Evolutionary conservation across 1,140 invertebrate genomes (phyloP).

Genomic region (Hypsibius dujardini): DNA sequence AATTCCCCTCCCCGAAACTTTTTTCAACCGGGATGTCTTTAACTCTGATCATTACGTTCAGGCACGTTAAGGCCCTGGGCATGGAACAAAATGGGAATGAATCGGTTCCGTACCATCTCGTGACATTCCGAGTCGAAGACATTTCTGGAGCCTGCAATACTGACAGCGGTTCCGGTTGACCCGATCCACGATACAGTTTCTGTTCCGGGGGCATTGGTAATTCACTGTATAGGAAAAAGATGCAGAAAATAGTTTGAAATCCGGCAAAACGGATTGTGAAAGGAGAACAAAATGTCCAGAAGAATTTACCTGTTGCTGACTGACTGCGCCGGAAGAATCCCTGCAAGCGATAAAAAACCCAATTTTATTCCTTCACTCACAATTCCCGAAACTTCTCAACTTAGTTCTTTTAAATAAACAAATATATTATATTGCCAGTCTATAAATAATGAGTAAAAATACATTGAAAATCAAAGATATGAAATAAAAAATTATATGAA

Average conservation of each 20-base stretch:
- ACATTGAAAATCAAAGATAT: too few species aligned
- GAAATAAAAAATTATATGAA: too few species aligned
- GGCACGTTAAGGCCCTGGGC: conserved; percentile 15
- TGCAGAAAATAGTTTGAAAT: conserved; percentile 18
- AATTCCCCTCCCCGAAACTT: conserved; percentile 19
- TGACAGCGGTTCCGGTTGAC: conserved; percentile 97
- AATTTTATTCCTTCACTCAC: too few species aligned
- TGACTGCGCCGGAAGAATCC: conserved; percentile 95
- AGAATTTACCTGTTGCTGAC: conserved; percentile 47
- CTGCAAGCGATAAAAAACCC: conserved; percentile 37
- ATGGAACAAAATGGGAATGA: conserved; percentile 3
- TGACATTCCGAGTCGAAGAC: conserved; percentile 93
- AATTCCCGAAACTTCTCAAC: too few species aligned
- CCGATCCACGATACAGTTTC: conserved; percentile 91
- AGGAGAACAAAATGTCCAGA: too few species aligned
- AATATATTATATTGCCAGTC: too few species aligned
- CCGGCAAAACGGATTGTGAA: background rate
- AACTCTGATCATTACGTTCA: too few species aligned
- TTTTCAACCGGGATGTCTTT: too few species aligned
- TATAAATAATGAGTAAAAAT: too few species aligned
- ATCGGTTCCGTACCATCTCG: conserved; percentile 77
- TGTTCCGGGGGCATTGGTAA: conserved; percentile 95
- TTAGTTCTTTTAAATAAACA: too few species aligned
- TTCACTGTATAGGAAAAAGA: conserved; percentile 47
- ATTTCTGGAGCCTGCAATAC: conserved; percentile 97